Conservation (phyloP, 2,113 vertebrate genomes). For the Aspiorhynchus laticeps region DNA sequence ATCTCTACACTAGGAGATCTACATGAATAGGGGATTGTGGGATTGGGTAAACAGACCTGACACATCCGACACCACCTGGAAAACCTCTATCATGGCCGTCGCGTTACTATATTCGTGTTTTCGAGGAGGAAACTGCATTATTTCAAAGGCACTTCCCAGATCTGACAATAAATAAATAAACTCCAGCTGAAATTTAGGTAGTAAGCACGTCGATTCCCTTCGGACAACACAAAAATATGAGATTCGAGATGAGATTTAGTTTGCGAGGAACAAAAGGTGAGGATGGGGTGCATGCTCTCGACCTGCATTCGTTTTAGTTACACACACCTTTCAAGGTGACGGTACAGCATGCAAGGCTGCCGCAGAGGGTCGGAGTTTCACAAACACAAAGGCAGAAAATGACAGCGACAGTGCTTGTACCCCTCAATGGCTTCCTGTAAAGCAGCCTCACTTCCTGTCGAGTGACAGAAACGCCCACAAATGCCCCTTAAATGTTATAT, state of each 20-base stretch:
- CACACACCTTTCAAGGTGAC: constrained; percentile 2
- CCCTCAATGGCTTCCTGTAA: constrained; percentile 46
- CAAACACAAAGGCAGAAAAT: constrained; percentile 15
- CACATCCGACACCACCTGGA: constrained; percentile 38
- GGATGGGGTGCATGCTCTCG: constrained; percentile 20
- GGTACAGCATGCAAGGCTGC: constrained; percentile 42
- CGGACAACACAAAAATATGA: constrained; percentile 38
- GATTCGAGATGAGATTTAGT: constrained; percentile 25
- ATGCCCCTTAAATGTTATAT: constrained; percentile 69
- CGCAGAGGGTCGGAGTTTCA: background rate
- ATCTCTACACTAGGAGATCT: constrained; percentile 8
- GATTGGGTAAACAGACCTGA: constrained; percentile 29
- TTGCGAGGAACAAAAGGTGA: constrained; percentile 31
- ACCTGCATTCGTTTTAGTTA: constrained; percentile 15
- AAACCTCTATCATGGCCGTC: background rate
- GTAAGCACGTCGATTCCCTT: constrained; percentile 55
- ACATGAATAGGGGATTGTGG: background rate
- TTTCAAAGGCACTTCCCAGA: constrained; percentile 77
- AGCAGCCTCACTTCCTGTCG: constrained; percentile 21
- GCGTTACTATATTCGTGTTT: constrained; percentile 12
- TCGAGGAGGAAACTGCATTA: constrained; percentile 60
- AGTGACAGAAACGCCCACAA: constrained; percentile 37
- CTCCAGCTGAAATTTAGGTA: constrained; percentile 60
- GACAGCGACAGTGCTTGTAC: constrained; percentile 36
- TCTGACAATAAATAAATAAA: constrained; percentile 68